These are phyloP conservation scores for Phrynocephalus forsythii DNA, from an alignment of 2,797 vertebrate genomes.

Conservation along the genomic window DNA sequence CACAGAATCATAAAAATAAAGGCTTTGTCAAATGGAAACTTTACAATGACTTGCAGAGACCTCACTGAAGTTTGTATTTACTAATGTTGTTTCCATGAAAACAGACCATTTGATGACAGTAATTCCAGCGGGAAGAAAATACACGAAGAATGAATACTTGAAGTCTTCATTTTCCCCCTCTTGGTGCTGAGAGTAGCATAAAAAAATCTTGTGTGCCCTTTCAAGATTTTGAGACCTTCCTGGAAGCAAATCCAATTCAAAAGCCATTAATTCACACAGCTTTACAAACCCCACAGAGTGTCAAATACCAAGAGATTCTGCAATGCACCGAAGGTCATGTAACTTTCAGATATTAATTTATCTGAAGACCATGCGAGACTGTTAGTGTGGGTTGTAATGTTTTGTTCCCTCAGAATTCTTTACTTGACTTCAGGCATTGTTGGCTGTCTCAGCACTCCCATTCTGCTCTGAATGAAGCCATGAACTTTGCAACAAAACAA, in stretches of 20 bases:
- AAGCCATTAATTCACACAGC: not conserved
- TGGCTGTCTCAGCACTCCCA: not conserved
- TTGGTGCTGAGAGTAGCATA: not conserved
- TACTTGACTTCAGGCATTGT: not conserved
- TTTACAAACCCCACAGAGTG: not conserved
- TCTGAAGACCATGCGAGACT: not conserved
- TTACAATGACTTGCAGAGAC: not conserved
- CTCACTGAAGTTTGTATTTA: slow-evolving; percentile 18
- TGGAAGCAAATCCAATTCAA: slow-evolving; percentile 7
- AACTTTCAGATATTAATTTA: not conserved
- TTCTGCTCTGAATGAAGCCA: not conserved
- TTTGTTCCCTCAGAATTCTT: not conserved
- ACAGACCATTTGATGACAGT: slow-evolving; percentile 11
- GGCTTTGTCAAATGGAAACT: not conserved
- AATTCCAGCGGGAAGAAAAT: slow-evolving; percentile 19
- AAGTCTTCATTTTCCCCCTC: not conserved
- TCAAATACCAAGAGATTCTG: not conserved
- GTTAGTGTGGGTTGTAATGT: slow-evolving; percentile 1
- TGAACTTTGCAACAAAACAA: slow-evolving; percentile 21
- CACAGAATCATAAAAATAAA: slow-evolving; percentile 28
- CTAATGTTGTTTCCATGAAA: slow-evolving; percentile 19
- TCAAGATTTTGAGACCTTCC: not conserved
- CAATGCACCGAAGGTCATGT: not conserved
- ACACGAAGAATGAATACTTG: not conserved
- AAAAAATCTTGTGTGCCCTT: not conserved